Evolutionary conservation across 2,113 vertebrate species (phyloP), one percentile per base, ranked within the genome.

Genomic region (Peromyscus maniculatus): DNA sequence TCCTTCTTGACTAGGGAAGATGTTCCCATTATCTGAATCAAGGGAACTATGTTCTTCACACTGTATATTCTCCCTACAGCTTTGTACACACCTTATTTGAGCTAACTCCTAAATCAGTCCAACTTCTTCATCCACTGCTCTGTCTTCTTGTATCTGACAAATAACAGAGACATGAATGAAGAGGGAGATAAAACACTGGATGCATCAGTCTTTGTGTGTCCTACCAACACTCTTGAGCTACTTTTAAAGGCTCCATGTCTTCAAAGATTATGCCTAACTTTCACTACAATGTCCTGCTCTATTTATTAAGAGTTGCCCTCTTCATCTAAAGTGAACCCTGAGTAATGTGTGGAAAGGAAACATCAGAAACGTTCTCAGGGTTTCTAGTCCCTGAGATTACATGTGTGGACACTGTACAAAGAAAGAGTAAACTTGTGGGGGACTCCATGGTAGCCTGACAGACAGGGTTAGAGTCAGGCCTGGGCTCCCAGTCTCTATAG

Each of bases 51-150:
- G 91, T 71, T n/a, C 55, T 95, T 79, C 59, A 71, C 24, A 62
- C 3, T 57, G 33, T 59, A 16, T 59, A 72, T 69, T 75, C 79
- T 79, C 71, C 87, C 36, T 21, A 1, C 3, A 80, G 57, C 36
- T 89, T 12, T 94, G 39, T 66, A 77, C 59, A 16, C 52, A 43
- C n/a, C 31, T 94, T 88, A 49, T 64, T 91, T 95, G 19, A 92
- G 10, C 1, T 83, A 49, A 57, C 4, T 55, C 2, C 1, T 64
- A 7, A 19, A 31, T 77, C 82, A 92, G 75, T 86, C 84, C 28
- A 62, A 5, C 21, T 94, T 95, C 66, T 75, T 77, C 17, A 77
- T 39, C 36, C 22, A 78, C 16, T 57, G 7, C 7, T 33, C 7
- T 69, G 88, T 39, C 91, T 91, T 39, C 79, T 87, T 39, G 28